Base-by-base conservation (phyloP, 2,888 invertebrate species). In the Craniophora ligustri region DNA sequence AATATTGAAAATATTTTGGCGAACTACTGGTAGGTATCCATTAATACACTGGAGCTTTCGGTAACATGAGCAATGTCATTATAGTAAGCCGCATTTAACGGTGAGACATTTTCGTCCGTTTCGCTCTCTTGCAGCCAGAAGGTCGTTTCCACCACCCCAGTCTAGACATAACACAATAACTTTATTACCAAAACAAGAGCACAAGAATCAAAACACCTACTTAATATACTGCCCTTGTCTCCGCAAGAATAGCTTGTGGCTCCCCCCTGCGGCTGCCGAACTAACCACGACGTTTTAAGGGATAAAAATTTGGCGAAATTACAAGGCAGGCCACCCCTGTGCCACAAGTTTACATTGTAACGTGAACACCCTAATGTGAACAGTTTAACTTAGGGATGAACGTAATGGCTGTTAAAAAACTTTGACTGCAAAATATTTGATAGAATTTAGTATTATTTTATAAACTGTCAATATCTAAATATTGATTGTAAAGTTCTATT, bases 281-380 rank as follows among this genome's bases (percentile, higher is more conserved):
- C 82, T 83, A 85, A 84, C 83, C 85, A 81, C 80, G 74, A 46
- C 82, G 82, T 75, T 85, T 72, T 82, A 80, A 80, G 85, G 92
- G 89, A 87, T 89, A 90, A 91, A 92, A 92, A 90, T 91, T 92
- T 88, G 89, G 84, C 85, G 80, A 91, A 91, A 92, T 93, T 92
- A 93, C 93, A 92, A 91, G 91, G 87, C 87, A 79, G 75, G 82
- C 84, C 86, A 87, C 91, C 92, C 92, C 82, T 81, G 75, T 69
- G 72, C 63, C 70, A 62, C 78, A 54, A 85, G 92, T 91, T 92
- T 90, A 92, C 91, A 90, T 89, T 91, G 92, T 92, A 91, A 90
- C 86, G 84, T 78, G 91, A 88, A 88, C 90, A 91, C 92, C 91
- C 92, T 92, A 92, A 92, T 91, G 89, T 84, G 86, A 78, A 82